phyloP scores from a whole-genome alignment of 2,888 invertebrate species.

The Lochmaea crataegi region DNA sequence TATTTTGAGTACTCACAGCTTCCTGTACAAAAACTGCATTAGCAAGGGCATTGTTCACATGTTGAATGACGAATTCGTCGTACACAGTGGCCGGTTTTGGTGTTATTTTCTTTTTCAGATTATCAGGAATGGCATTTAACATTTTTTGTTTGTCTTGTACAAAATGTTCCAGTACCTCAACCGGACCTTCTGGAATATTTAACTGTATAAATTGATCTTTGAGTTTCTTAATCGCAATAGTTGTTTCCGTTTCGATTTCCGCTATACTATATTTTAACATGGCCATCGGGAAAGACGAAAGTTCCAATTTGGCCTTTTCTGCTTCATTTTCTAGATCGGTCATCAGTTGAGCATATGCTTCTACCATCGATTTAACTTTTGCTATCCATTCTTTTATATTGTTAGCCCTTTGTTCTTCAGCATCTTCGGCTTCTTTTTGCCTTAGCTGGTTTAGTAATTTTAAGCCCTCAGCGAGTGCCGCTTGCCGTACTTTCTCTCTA shows the following conservation, averaged over 20 bases:
- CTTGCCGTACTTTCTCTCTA: constrained; percentile 63
- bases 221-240: constrained; percentile 38
- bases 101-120: constrained; percentile 48
- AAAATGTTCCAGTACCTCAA: constrained; percentile 37
- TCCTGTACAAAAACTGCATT: constrained; percentile 63
- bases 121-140: constrained; percentile 47
- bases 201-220: constrained; percentile 42
- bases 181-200: constrained; percentile 39
- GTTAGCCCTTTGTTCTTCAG: constrained; percentile 48
- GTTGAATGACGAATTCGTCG: constrained; percentile 67
- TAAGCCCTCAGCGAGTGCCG: constrained; percentile 53
- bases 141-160: constrained; percentile 47
- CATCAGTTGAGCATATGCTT: constrained; percentile 23
- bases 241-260: constrained; percentile 46
- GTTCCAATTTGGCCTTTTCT: constrained; percentile 45
- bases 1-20: constrained; percentile 61
- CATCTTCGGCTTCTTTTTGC: constrained; percentile 47
- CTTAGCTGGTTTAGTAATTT: constrained; percentile 51
- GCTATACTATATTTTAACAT: constrained; percentile 45
- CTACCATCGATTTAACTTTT: constrained; percentile 34
- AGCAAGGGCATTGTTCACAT: constrained; percentile 64
- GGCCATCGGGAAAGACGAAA: constrained; percentile 56
- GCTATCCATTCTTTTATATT: constrained; percentile 64
- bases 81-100: constrained; percentile 57
- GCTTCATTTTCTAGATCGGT: constrained; percentile 42